phyloP scores from a whole-genome alignment of 2,797 vertebrate genomes.

The Muscicapa comitata region DNA sequence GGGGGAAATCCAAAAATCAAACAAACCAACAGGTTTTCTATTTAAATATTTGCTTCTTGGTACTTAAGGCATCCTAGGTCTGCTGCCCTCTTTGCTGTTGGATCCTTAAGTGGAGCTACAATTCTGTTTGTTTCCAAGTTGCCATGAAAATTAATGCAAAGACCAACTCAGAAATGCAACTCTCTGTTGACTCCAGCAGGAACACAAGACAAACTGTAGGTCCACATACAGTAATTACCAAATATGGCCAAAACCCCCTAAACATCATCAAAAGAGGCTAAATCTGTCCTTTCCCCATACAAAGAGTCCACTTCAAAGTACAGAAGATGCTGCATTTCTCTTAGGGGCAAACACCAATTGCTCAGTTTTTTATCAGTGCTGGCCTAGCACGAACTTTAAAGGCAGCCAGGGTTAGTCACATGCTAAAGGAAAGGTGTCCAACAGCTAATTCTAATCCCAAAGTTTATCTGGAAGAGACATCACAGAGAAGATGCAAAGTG shows the following conservation, averaged over 20 bases:
- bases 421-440: neutral
- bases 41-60: neutral
- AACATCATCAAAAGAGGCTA: neutral
- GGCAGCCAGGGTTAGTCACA: neutral
- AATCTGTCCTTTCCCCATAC: neutral
- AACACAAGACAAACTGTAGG: neutral
- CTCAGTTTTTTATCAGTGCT: constrained; percentile 28
- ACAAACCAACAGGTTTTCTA: neutral
- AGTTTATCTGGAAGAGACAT: neutral
- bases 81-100: neutral
- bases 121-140: neutral
- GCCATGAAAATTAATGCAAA: constrained; percentile 35
- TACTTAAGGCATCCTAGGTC: neutral
- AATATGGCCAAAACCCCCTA: neutral
- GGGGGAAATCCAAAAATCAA: rapidly evolving
- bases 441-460: neutral
- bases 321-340: neutral
- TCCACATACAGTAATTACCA: neutral
- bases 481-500: neutral
- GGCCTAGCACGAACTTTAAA: constrained; percentile 4
- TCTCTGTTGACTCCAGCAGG: neutral
- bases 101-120: neutral
- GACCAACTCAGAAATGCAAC: neutral
- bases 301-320: neutral
- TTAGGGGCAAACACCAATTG: neutral